Evolutionary conservation across 2,113 vertebrate species (phyloP).

Genomic region (Amphilophus citrinellus): DNA sequence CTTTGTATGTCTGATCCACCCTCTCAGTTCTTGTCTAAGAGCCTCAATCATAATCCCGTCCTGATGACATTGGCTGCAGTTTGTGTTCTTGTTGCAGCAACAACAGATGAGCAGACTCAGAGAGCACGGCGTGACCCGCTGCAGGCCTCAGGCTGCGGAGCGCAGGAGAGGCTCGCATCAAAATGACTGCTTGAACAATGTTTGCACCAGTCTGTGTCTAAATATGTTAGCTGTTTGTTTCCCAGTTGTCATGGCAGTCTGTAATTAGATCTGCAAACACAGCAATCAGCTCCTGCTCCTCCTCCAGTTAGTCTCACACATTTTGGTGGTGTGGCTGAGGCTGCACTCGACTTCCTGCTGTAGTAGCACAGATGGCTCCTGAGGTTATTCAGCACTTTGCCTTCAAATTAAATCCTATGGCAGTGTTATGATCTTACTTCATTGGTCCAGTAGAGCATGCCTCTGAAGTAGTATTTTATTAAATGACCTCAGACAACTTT

Average conservation of each 20-base stretch:
- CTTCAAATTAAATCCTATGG: not conserved
- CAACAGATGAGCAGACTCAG: not conserved
- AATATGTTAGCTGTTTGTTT: conserved; percentile 39
- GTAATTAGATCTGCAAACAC: not conserved
- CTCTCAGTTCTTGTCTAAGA: not conserved
- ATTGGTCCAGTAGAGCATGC: too few species aligned
- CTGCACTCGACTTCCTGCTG: not conserved
- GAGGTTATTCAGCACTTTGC: fast-evolving
- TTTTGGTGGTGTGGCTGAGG: not conserved
- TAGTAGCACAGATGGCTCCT: not conserved
- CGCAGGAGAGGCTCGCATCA: not conserved
- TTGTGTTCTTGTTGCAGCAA: not conserved
- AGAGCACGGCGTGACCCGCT: not conserved
- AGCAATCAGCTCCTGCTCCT: not conserved
- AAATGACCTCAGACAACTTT: not conserved
- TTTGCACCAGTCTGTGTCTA: not conserved
- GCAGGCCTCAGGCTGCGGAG: not conserved
- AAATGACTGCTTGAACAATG: not conserved
- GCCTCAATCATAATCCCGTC: not conserved
- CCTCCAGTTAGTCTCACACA: not conserved
- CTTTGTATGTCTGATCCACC: not conserved
- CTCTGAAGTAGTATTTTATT: not conserved
- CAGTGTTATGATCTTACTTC: not conserved
- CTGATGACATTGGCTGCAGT: not conserved
- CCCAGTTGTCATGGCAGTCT: conserved; percentile 9